Base-by-base conservation (phyloP, 2,113 vertebrate species). In the Hyaena hyaena region DNA sequence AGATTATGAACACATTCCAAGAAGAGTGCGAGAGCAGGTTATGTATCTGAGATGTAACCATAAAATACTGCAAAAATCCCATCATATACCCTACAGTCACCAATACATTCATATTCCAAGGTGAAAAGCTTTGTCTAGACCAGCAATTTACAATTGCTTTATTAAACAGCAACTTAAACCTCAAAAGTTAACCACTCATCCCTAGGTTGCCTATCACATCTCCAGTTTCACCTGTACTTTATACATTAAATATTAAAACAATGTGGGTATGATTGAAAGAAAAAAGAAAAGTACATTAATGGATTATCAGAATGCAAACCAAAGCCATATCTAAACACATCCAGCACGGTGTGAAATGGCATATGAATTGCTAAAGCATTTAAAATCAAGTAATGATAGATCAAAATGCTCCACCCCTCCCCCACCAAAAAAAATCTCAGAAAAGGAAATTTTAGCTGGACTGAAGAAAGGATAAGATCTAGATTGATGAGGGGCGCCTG, bases 381-480 rank as follows among this genome's bases (percentile, higher is more conserved):
- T 88, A 95, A 68, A 93, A 92, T 48, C 65, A 82, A 97, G 39
- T n/a, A 79, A 93, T 84, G 43, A 28, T 48, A 66, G 23, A 45
- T 58, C 55, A 80, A 90, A 66, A 43, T 85, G 43, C 71, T 63
- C 4, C 10, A 83, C 17, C 10, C 48, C 68, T 19, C 74, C 45
- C 45, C 43, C n/a, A 7, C 65, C 7, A 15, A 10, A 15, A 77
- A 61, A 31, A 58, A 53, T 58, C 48, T 53, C 1, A 16, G 35
- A 79, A 90, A 86, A 74, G 83, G 43, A 92, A n/a, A 55, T 86
- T 92, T 94, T 73, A 92, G 28, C 55, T 63, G 17, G 12, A 81
- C 82, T 76, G 58, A 84, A 76, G 43, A 93, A 96, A 93, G 12
- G 24, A 7, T 33, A 48, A 91, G 55, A 74, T 53, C n/a, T 28